phyloP scores from a whole-genome alignment of 1,140 invertebrate species.

The Belonocnema kinseyi region DNA sequence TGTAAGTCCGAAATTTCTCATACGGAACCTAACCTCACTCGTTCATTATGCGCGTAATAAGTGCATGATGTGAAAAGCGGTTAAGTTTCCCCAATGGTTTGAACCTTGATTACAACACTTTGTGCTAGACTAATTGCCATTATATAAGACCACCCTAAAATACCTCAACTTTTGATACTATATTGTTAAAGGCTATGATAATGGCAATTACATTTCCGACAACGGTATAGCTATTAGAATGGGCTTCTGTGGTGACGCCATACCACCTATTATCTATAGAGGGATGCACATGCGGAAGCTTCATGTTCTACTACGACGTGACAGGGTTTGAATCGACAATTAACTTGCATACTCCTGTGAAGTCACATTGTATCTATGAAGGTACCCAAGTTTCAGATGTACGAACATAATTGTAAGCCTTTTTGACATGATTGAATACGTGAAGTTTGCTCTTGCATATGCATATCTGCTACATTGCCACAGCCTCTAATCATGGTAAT shows the following conservation, averaged over 20 bases:
- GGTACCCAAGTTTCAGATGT: conserved; percentile 6
- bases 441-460: too few relatives aligned
- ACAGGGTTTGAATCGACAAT: conserved; percentile 32
- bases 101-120: too few relatives aligned
- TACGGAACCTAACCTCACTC: too few relatives aligned
- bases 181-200: not conserved
- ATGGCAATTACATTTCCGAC: not conserved
- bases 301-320: not conserved
- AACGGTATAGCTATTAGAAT: not conserved
- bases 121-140: too few relatives aligned
- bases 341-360: conserved; percentile 36
- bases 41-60: too few relatives aligned
- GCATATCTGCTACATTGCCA: too few relatives aligned
- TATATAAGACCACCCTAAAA: not conserved
- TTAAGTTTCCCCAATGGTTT: too few relatives aligned
- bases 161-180: not conserved
- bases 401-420: conserved; percentile 14
- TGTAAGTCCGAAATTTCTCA: too few relatives aligned
- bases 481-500: too few relatives aligned
- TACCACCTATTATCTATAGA: not conserved
- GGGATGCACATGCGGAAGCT: not conserved
- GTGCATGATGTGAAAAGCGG: too few relatives aligned
- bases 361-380: not conserved
- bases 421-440: not conserved
- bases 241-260: not conserved